A percentile compares a stretch with the other conserved stretches of the same genome.
These are phyloP conservation scores for Leistus spinibarbis DNA, from an alignment of 2,888 invertebrate genomes.

Conservation along the genomic window DNA sequence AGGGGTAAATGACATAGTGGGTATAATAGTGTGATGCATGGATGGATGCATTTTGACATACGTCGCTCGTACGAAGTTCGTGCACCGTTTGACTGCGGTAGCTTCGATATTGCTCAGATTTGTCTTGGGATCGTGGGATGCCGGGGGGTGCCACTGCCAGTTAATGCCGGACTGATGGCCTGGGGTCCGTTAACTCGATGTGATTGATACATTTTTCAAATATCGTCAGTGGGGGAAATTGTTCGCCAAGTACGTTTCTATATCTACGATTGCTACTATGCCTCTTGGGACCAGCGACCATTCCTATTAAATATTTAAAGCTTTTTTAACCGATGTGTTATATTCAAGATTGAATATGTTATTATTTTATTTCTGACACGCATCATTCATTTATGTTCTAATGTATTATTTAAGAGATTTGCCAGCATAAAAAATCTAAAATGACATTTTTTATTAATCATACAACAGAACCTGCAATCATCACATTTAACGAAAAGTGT, in stretches of 20 bases:
- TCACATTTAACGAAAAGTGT: too few species aligned
- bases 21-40: constrained; percentile 7
- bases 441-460: too few species aligned
- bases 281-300: background rate
- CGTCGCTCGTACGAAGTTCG: constrained; percentile 41
- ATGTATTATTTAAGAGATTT: background rate
- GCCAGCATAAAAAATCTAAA: background rate
- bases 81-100: constrained; percentile 48
- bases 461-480: too few species aligned
- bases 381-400: background rate
- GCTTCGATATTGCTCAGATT: constrained; percentile 52
- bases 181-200: constrained; percentile 47
- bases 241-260: constrained; percentile 8
- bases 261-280: constrained; percentile 14
- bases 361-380: background rate
- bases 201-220: constrained; percentile 53
- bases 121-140: constrained; percentile 48
- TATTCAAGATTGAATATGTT: constrained; percentile 1
- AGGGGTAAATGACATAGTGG: background rate
- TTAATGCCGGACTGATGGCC: constrained; percentile 50
- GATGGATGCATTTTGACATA: constrained; percentile 39
- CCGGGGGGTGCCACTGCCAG: constrained; percentile 42
- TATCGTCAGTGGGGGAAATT: constrained; percentile 46
- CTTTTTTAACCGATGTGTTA: constrained; percentile 6
- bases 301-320: constrained; percentile 9